Conservation (phyloP, 2,113 vertebrate species). For the Rhinolophus ferrumequinum region DNA sequence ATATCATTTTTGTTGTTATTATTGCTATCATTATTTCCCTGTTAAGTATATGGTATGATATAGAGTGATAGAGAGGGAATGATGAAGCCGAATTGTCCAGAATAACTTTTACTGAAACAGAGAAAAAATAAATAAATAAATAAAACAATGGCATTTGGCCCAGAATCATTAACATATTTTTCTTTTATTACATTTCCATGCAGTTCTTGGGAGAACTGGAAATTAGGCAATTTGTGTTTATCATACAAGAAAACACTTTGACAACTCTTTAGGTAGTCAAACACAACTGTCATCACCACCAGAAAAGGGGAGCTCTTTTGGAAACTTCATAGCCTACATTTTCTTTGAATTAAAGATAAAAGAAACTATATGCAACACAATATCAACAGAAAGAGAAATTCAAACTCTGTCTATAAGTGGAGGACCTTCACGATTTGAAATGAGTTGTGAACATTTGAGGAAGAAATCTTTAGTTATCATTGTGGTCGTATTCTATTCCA, state of each 20-base stretch:
- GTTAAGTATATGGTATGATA: background rate
- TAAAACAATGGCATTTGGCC: background rate
- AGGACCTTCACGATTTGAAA: background rate
- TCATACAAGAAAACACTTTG: background rate
- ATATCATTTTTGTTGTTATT: background rate
- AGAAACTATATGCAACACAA: background rate
- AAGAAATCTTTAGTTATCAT: background rate
- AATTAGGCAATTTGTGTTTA: background rate
- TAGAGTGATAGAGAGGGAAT: background rate
- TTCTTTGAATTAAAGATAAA: background rate
- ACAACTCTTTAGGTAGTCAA: background rate
- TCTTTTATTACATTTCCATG: background rate
- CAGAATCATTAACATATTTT: background rate
- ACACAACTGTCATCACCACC: background rate
- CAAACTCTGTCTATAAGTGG: background rate
- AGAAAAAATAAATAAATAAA: background rate
- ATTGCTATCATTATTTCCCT: background rate
- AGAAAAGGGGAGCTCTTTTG: background rate
- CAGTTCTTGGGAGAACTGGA: background rate
- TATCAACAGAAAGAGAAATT: background rate
- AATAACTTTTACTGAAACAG: background rate
- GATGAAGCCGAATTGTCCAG: background rate
- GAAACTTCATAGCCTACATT: background rate
- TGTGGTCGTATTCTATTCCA: background rate
- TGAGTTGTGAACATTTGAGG: background rate